Evolutionary conservation across 2,797 vertebrate species (phyloP).

Genomic region (Schizothorax lantsangensis): DNA sequence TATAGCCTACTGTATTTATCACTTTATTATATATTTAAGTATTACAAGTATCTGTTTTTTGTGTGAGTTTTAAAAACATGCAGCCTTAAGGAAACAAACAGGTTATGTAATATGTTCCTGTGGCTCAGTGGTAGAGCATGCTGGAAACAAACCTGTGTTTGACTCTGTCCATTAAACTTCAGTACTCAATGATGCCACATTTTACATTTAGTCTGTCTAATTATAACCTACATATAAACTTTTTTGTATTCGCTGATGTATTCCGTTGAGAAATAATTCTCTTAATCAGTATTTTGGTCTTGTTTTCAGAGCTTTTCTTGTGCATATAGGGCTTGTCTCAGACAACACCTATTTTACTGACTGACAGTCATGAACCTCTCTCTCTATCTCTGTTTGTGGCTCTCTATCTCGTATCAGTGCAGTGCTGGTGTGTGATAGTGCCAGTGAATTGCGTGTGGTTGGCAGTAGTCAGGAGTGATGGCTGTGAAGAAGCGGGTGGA

Average conservation of each 20-base stretch:
- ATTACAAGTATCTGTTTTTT: background rate
- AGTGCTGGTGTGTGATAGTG: slow-evolving; percentile 19
- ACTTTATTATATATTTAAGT: background rate
- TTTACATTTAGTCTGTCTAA: background rate
- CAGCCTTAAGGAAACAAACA: slow-evolving; percentile 6
- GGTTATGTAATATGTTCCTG: slow-evolving; percentile 37
- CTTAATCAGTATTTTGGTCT: background rate
- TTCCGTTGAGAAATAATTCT: background rate
- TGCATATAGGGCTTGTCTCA: background rate
- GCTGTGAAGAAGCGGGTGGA: slow-evolving; percentile 94
- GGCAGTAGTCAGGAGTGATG: slow-evolving; percentile 75
- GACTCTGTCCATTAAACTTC: slow-evolving; percentile 9
- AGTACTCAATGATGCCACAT: background rate
- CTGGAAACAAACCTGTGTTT: slow-evolving; percentile 22
- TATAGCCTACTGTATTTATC: too few relatives aligned
- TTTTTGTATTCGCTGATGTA: background rate
- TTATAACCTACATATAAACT: background rate
- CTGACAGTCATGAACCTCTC: background rate
- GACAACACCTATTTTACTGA: background rate
- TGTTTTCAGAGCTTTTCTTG: background rate
- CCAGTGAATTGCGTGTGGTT: slow-evolving; percentile 38
- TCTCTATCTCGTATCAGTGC: background rate
- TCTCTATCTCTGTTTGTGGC: slow-evolving; percentile 2
- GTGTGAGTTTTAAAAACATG: background rate
- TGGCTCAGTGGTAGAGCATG: too few relatives aligned